A percentile compares a stretch with the other conserved stretches of the same genome.
Evolutionary conservation across 2,888 invertebrate species (phyloP).

Genomic region (Tetragonula carbonaria): DNA sequence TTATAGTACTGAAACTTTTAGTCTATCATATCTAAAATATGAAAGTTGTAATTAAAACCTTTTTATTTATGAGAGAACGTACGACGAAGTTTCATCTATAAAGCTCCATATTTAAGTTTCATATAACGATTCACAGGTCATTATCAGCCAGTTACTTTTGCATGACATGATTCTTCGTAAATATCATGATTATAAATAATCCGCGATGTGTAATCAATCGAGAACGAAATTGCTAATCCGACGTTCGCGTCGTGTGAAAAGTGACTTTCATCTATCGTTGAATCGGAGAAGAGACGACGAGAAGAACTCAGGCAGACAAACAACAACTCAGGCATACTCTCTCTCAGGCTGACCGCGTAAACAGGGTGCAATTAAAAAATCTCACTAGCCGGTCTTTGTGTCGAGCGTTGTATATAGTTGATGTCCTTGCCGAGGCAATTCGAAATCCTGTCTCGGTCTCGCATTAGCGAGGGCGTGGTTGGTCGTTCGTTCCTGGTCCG

Average conservation of each 20-base stretch:
- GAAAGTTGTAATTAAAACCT: too few relatives aligned
- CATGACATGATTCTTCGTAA: too few relatives aligned
- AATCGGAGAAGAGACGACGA: slow-evolving; percentile 37
- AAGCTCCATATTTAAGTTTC: too few relatives aligned
- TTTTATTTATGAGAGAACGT: too few relatives aligned
- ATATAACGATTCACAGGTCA: too few relatives aligned
- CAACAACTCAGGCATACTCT: slow-evolving; percentile 15
- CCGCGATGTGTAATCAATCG: too few relatives aligned
- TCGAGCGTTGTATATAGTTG: slow-evolving; percentile 74
- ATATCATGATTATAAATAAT: too few relatives aligned
- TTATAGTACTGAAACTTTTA: too few relatives aligned
- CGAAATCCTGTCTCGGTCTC: slow-evolving; percentile 79
- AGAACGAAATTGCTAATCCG: too few relatives aligned
- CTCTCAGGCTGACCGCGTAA: slow-evolving; percentile 69
- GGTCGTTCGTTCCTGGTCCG: slow-evolving; percentile 73
- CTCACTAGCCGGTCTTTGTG: slow-evolving; percentile 74
- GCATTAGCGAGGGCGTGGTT: slow-evolving; percentile 82
- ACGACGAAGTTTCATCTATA: too few relatives aligned
- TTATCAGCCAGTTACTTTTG: too few relatives aligned
- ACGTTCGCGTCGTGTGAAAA: neutral
- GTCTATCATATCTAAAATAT: too few relatives aligned
- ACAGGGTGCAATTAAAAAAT: slow-evolving; percentile 76
- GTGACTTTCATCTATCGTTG: neutral
- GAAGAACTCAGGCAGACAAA: slow-evolving; percentile 12
- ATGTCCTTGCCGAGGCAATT: slow-evolving; percentile 82